Percentiles rank a stretch among this genome's conserved stretches.
phyloP scores from a whole-genome alignment of 2,797 vertebrate species.

The Lagodon rhomboides region DNA sequence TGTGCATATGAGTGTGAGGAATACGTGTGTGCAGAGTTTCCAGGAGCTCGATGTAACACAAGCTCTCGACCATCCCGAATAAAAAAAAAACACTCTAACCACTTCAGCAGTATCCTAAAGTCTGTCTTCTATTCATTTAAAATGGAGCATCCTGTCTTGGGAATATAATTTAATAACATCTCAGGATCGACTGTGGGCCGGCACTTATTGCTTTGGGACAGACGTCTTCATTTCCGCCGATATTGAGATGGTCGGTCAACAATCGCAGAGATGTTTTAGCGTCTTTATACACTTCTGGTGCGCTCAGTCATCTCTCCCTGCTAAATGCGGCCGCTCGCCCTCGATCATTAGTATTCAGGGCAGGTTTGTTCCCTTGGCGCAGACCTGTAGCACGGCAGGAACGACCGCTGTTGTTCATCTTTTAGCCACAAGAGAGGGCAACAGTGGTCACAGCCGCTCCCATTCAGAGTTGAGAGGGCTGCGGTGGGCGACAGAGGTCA shows the following conservation, averaged over 20 bases:
- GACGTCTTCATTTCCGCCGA: slow-evolving; percentile 51
- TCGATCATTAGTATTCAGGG: slow-evolving; percentile 41
- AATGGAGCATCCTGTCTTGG: slow-evolving; percentile 38
- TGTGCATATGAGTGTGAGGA: slow-evolving; percentile 1
- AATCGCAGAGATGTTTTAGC: slow-evolving; percentile 12
- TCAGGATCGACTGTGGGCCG: slow-evolving; percentile 44
- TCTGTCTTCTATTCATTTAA: slow-evolving; percentile 43
- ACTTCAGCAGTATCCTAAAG: slow-evolving; percentile 18
- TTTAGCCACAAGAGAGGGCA: slow-evolving; percentile 46
- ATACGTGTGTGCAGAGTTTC: slow-evolving; percentile 5
- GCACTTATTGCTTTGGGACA: slow-evolving; percentile 71
- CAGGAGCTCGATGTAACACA: slow-evolving; percentile 8
- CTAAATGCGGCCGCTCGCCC: background rate
- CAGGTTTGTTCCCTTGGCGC: slow-evolving; percentile 7
- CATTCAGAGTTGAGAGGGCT: background rate
- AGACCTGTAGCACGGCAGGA: slow-evolving; percentile 20
- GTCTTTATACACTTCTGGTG: background rate
- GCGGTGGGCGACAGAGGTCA: background rate
- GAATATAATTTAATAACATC: slow-evolving; percentile 66
- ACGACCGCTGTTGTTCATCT: slow-evolving; percentile 45
- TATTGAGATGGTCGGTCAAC: slow-evolving; percentile 57
- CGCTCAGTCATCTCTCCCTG: slow-evolving; percentile 6
- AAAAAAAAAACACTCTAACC: slow-evolving; percentile 19
- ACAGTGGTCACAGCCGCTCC: background rate
- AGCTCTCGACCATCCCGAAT: slow-evolving; percentile 16